Base-by-base conservation (phyloP, 1,140 invertebrate species). In the Drosophila albomicans region DNA sequence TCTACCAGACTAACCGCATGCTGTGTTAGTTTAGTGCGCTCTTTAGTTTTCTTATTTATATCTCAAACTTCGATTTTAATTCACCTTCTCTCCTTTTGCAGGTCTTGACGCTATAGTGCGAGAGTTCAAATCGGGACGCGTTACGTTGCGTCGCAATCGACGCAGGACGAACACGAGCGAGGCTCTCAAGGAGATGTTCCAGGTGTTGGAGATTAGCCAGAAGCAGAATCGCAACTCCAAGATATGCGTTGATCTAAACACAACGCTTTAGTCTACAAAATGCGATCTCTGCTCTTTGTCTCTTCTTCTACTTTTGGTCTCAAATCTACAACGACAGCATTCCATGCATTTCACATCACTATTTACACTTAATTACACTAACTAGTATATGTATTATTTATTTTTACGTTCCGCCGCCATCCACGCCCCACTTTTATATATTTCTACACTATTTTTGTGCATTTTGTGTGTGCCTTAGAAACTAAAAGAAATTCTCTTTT, bases 21-120 rank as follows among this genome's bases (percentile, higher is more conserved):
- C 56, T 69, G 20, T 25, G 20, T 25, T 25, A 41, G 58, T 58
- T 68, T 11, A 74, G 52, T 73, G 82, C 56, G 56, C 46, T 49
- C 3, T 8, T 13, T 49, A 63, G 11, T 5, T 38, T 10, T 32
- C 5, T 8, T 10, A 15, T 15, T 30, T 30, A 46, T 13, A 57
- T n/a, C 5, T 5, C 7, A 15, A 16, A 51, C 32, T 15, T 5
- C 6, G 1, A 49, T 1, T 63, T 67, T 69, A 41, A 75, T 28
- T 41, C 45, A 1, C 3, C 2, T 13, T 51, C 41, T 51, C 41
- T 28, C 38, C 8, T 65, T 32, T 78, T 78, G 3, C 69, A 92
- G 92, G 92, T 92, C 84, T 92, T 92, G 92, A 92, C 91, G 92
- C 92, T 92, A 68, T 92, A 86, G 87, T 92, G 45, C 78, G 86